Evolutionary conservation across 2,113 vertebrate genomes (phyloP), one percentile per base, ranked within the genome.

Genomic region (Lates calcarifer): DNA sequence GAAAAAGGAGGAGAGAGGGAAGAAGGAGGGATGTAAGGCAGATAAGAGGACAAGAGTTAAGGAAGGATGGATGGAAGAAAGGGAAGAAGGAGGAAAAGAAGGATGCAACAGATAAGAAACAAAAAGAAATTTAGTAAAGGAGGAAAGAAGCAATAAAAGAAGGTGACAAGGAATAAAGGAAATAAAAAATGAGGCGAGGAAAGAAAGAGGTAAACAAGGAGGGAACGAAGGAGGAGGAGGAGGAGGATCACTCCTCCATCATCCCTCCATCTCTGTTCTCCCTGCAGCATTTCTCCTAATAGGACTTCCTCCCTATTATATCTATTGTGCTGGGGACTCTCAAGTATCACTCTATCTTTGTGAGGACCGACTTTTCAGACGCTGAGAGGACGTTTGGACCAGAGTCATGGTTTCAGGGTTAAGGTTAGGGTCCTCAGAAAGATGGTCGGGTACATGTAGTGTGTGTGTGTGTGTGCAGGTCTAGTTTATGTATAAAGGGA

Each of bases 271-370:
- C 45, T 83, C 70, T 60, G 8, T 4, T 6, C 45, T 73, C 49
- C 65, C 66, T 56, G 37, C 58, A 73, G 77, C 81, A 37, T 67
- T 64, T 43, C 71, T 26, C 55, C 70, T 82, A 86, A 78, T 4
- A 26, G 79, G 76, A 86, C 86, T 84, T 82, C 61, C 79, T 75
- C 57, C 55, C 70, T 24, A 53, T 87, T 86, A 76, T 77, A 67
- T 29, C 49, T 45, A 61, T 75, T 78, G 74, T 80, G 24, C n/a
- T 12, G 29, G 41, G 43, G 14, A 53, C 47, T 51, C 66, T 37
- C 35, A 26, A 17, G 47, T 57, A 68, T 53, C 31, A 39, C 1
- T 28, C 24, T 49, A 1, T 49, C 26, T 67, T 7, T 29, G 57
- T 60, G 74, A 41, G 61, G 61, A 64, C 35, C 6, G 5, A 24